These are phyloP conservation scores for Phrynocephalus forsythii DNA, from an alignment of 2,797 vertebrate genomes.

Conservation along the genomic window DNA sequence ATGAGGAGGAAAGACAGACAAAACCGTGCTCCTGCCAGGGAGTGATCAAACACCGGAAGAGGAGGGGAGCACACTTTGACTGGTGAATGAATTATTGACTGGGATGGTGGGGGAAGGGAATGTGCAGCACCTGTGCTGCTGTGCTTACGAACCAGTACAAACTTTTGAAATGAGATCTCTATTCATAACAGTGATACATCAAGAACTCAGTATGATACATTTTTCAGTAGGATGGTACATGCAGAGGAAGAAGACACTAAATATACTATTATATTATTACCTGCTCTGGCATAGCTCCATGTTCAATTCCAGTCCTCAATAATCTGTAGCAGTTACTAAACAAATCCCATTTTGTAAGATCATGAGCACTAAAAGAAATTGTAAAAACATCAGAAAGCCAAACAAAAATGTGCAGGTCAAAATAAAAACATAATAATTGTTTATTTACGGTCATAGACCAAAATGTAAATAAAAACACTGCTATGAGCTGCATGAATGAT, in stretches of 20 bases:
- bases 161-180: no score
- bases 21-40: no score
- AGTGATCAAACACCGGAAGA: no score
- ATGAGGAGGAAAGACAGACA: no score
- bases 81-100: no score
- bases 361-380: conserved; percentile 88
- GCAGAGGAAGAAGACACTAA: background rate
- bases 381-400: conserved; percentile 52
- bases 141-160: no score
- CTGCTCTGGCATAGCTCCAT: conserved; percentile 99
- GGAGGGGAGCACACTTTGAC: no score
- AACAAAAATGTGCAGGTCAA: conserved; percentile 2
- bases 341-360: conserved; percentile 98
- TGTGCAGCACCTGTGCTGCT: no score
- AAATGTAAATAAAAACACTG: conserved; percentile 26
- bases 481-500: conserved; percentile 14
- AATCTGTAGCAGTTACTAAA: conserved; percentile 98
- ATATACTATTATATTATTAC: conserved; percentile 65
- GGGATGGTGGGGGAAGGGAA: no score
- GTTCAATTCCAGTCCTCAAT: conserved; percentile 97
- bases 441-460: no score
- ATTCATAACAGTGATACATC: background rate
- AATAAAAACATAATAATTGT: conserved; percentile 12
- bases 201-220: background rate
- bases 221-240: background rate